phyloP scores from a whole-genome alignment of 2,797 vertebrate species.

The Jordanella pulchra region DNA sequence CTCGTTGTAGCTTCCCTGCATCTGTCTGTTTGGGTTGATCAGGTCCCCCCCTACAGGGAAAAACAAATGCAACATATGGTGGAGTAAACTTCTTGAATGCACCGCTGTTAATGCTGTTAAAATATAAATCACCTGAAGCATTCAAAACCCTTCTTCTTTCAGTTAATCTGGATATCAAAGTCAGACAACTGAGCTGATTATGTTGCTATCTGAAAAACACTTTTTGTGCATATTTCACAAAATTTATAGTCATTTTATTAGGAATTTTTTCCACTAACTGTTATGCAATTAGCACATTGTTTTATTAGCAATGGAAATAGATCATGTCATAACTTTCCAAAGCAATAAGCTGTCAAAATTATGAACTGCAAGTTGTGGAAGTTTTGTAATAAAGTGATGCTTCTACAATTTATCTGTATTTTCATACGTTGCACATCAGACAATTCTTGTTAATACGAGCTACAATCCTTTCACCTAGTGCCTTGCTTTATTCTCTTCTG shows the following conservation, averaged over 20 bases:
- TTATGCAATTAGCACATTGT: background rate
- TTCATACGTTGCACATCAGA: no score
- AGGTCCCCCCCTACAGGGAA: slow-evolving; percentile 13
- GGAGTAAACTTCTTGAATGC: background rate
- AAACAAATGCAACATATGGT: background rate
- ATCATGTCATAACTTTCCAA: no score
- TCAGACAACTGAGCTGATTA: background rate
- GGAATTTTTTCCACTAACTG: background rate
- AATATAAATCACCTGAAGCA: no score
- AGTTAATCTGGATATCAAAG: background rate
- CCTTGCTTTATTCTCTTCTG: no score
- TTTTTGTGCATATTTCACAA: background rate
- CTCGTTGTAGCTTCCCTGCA: slow-evolving; percentile 32
- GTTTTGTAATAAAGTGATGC: no score
- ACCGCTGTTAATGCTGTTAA: background rate
- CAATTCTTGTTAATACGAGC: no score
- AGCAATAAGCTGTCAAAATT: no score
- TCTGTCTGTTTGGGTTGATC: slow-evolving; percentile 23
- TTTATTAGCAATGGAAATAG: background rate
- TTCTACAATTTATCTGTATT: no score
- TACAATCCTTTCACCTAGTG: no score
- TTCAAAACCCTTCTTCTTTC: background rate
- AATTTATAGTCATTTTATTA: background rate
- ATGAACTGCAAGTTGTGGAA: background rate
- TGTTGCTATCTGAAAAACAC: background rate